A percentile compares a stretch with the other conserved stretches of the same genome.
phyloP scores from a whole-genome alignment of 2,888 invertebrate species.

The Muschampia plurimacula region DNA sequence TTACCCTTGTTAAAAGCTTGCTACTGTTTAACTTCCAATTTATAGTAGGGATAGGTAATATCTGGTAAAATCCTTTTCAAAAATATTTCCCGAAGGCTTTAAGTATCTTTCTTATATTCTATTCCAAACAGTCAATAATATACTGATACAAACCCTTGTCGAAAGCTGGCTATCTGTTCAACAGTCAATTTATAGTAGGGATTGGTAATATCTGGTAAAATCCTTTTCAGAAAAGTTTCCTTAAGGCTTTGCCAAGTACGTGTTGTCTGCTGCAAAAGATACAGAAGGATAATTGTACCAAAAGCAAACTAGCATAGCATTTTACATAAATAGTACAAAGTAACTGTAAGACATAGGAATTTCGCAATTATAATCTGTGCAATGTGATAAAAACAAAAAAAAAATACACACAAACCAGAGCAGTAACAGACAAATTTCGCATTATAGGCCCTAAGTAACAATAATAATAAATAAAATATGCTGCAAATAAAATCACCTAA shows the following conservation, averaged over 20 bases:
- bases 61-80: slow-evolving; percentile 78
- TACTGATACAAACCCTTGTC: slow-evolving; percentile 58
- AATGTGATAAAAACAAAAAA: no score
- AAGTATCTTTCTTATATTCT: background rate
- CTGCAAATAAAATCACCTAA: no score
- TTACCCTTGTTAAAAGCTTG: slow-evolving; percentile 72
- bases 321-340: background rate
- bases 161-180: slow-evolving; percentile 71
- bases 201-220: slow-evolving; percentile 76
- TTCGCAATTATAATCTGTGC: no score
- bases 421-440: background rate
- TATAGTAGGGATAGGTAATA: slow-evolving; percentile 77
- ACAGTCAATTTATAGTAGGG: slow-evolving; percentile 71
- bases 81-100: slow-evolving; percentile 76
- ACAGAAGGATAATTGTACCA: background rate
- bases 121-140: background rate
- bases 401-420: background rate
- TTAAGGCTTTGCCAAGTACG: slow-evolving; percentile 83
- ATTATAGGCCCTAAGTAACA: no score
- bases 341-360: background rate
- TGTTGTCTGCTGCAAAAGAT: slow-evolving; percentile 60
- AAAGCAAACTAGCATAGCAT: background rate
- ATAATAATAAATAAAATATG: no score
- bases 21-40: slow-evolving; percentile 63
- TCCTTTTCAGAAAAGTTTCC: slow-evolving; percentile 78